Evolutionary conservation across 2,797 vertebrate genomes (phyloP), one percentile per base, ranked within the genome.

Genomic region (Urocyon cinereoargenteus): DNA sequence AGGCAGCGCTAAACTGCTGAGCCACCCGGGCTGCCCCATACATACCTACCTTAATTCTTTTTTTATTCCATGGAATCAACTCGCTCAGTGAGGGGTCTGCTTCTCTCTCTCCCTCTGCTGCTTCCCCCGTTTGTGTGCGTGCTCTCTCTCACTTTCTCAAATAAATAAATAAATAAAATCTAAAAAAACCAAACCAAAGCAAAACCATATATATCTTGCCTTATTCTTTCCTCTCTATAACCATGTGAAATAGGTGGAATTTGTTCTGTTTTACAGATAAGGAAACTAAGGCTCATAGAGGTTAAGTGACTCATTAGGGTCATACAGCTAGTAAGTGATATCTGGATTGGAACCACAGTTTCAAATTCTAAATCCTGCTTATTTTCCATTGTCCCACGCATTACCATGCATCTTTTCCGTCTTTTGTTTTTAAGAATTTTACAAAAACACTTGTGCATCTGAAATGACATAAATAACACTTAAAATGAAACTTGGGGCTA

Each of bases 381-480:
- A 59, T 83, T 72, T 85, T 49, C 79, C 36, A 85, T 57, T 18
- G 2, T 73, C 34, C 66, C 66, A 75, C 4, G 45, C 15, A 75
- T 31, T 18, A 82, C 21, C 24, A 11, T 55, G 55, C 55, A 55
- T 95, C 26, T 77, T 94, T 95, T 96, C 73, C 6, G 8, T 57
- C 53, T 82, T 49, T 45, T 95, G 51, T 59, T 62, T 55, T 90
- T n/a, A 82, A 34, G 79, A 90, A 66, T 16, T 73, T 95, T 96
- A 75, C 18, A 85, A 34, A 34, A 73, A 86, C 40, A 53, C 51
- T 75, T 81, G 18, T 85, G 36, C 26, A 55, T 51, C 81, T 90
- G 66, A 90, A 96, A 73, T 92, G 86, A 57, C 72, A 53, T 90
- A 70, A 45, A 36, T 61, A 96, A 77, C 34, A 75, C 90, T 95